Evolutionary conservation across 2,888 invertebrate genomes (phyloP).

Genomic region (Cosmopolites sordidus): DNA sequence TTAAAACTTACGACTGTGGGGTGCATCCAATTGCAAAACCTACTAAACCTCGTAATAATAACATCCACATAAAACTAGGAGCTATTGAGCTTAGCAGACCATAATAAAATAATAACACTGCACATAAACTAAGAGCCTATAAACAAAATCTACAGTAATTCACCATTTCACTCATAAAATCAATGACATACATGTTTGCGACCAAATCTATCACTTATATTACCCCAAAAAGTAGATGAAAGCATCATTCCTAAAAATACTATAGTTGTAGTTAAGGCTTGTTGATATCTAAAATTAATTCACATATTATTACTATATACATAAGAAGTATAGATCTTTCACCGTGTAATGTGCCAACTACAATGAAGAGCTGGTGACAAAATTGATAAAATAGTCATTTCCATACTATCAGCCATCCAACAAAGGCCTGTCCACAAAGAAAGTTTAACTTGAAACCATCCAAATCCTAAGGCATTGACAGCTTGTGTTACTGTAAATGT

Average conservation of each 20-base stretch:
- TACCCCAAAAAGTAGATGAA: conserved; percentile 94
- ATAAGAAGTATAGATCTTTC: conserved; percentile 21
- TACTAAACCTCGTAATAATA: conserved; percentile 85
- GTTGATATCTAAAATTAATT: conserved; percentile 64
- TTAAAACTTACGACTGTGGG: conserved; percentile 84
- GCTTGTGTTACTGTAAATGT: conserved; percentile 84
- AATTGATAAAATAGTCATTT: conserved; percentile 94
- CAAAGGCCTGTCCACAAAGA: conserved; percentile 81
- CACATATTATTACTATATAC: conserved; percentile 9
- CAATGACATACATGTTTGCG: conserved; percentile 71
- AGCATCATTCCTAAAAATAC: conserved; percentile 97
- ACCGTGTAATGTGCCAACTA: conserved; percentile 84
- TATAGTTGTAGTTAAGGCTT: conserved; percentile 89
- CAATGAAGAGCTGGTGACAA: conserved; percentile 91
- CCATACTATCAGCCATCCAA: conserved; percentile 99
- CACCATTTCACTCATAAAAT: conserved; percentile 27
- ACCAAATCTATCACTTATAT: conserved; percentile 89
- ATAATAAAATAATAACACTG: conserved; percentile 86
- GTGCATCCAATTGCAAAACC: conserved; percentile 96
- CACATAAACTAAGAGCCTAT: conserved; percentile 84
- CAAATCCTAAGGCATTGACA: conserved; percentile 81
- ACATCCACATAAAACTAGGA: conserved; percentile 86
- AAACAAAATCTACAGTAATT: conserved; percentile 31
- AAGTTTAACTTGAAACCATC: conserved; percentile 84
- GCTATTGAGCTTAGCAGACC: conserved; percentile 86